Percentiles rank a stretch among this genome's conserved stretches.
Conservation (phyloP, 1,140 invertebrate species). For the Procambarus virginalis region DNA sequence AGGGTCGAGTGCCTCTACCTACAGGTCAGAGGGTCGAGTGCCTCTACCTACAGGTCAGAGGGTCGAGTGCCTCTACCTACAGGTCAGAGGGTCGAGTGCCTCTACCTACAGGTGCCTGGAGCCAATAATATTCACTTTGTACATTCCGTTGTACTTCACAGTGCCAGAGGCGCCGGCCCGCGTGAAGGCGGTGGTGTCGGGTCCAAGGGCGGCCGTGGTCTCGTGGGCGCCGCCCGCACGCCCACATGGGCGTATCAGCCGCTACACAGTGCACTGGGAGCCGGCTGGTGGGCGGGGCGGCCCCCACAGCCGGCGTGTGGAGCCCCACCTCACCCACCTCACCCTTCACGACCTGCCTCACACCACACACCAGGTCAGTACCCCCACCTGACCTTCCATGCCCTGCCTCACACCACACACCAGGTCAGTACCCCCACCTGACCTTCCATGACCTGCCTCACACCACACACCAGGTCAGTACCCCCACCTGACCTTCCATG, state of each 20-base stretch:
- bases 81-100: too few species aligned
- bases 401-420: too few species aligned
- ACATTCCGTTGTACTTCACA: conserved; percentile 51
- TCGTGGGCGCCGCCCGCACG: conserved; percentile 75
- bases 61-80: too few species aligned
- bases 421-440: too few species aligned
- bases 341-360: conserved; percentile 17
- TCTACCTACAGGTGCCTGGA: too few species aligned
- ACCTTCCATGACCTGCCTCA: too few species aligned
- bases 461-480: too few species aligned
- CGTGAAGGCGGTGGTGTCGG: conserved; percentile 75
- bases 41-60: too few species aligned
- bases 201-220: conserved; percentile 74
- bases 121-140: neutral
- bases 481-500: too few species aligned
- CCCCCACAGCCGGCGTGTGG: conserved; percentile 19
- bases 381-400: neutral
- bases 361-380: conserved; percentile 29
- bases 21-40: too few species aligned
- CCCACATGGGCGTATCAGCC: conserved; percentile 75
- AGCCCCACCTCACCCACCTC: conserved; percentile 40
- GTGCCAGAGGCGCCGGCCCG: conserved; percentile 75
- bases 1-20: too few species aligned
- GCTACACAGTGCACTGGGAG: conserved; percentile 74
- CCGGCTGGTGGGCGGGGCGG: conserved; percentile 6